Evolutionary conservation across 2,888 invertebrate species (phyloP).

Genomic region (Hetaerina titia): DNA sequence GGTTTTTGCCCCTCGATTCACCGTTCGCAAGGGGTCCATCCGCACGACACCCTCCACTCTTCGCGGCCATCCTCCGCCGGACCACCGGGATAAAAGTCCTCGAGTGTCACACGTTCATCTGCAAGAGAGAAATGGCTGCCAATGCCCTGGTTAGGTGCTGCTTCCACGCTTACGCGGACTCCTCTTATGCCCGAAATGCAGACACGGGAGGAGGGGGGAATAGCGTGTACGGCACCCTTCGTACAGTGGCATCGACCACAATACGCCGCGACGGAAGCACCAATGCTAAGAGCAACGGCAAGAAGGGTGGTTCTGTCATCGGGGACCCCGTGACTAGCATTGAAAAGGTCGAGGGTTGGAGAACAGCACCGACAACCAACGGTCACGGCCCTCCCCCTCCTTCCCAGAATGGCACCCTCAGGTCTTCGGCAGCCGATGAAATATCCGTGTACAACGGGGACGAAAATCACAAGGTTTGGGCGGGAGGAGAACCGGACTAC

Average conservation of each 20-base stretch:
- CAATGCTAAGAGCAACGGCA: constrained; percentile 72
- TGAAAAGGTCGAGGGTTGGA: constrained; percentile 81
- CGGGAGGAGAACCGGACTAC: constrained; percentile 82
- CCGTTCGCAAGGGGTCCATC: constrained; percentile 96
- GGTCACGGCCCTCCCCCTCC: constrained; percentile 71
- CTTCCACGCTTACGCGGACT: constrained; percentile 98
- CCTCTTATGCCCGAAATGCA: constrained; percentile 92
- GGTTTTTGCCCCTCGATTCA: constrained; percentile 96
- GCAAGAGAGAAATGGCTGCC: constrained; percentile 97
- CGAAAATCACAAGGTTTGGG: constrained; percentile 97
- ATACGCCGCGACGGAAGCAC: constrained; percentile 74
- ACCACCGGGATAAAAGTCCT: constrained; percentile 98
- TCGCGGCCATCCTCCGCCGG: constrained; percentile 96
- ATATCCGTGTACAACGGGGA: constrained; percentile 93
- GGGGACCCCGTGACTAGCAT: constrained; percentile 74
- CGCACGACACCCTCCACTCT: constrained; percentile 95
- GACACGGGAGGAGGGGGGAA: constrained; percentile 76
- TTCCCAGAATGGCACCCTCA: constrained; percentile 72
- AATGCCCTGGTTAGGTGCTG: constrained; percentile 98
- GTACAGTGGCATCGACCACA: constrained; percentile 77
- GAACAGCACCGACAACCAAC: constrained; percentile 77
- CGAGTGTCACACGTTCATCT: constrained; percentile 99
- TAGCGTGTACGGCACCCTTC: constrained; percentile 78
- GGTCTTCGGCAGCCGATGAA: constrained; percentile 81
- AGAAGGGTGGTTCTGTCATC: constrained; percentile 72